These are phyloP conservation scores for Enoplosus armatus DNA, from an alignment of 2,797 vertebrate genomes.

Conservation along the genomic window DNA sequence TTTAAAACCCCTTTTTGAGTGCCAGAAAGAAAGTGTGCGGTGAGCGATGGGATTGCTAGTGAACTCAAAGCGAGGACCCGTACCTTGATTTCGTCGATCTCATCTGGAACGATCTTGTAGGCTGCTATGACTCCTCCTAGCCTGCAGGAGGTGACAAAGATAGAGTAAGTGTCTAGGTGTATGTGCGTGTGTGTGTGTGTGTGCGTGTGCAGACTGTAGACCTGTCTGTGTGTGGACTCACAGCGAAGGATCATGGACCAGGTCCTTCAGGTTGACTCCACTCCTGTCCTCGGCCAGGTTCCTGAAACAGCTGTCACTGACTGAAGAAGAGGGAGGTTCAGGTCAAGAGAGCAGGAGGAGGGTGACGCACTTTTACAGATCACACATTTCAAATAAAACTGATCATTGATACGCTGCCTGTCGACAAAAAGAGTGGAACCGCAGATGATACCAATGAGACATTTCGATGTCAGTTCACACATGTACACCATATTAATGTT, in stretches of 20 bases:
- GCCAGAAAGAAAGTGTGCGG: background rate
- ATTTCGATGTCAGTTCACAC: background rate
- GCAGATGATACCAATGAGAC: background rate
- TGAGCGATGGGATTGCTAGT: background rate
- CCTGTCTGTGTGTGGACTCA: conserved; percentile 85
- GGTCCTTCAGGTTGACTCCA: conserved; percentile 97
- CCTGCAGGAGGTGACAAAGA: conserved; percentile 84
- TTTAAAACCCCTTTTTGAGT: background rate
- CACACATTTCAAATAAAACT: background rate
- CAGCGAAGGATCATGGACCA: conserved; percentile 97
- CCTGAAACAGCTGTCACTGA: conserved; percentile 98
- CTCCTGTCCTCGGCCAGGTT: conserved; percentile 98
- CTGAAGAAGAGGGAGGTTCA: conserved; percentile 77
- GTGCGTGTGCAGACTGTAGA: no score
- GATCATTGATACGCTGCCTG: background rate
- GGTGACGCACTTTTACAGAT: background rate
- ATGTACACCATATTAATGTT: background rate
- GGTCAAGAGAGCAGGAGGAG: background rate
- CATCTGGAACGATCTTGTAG: conserved; percentile 99
- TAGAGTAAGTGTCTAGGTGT: background rate
- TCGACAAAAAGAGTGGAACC: background rate
- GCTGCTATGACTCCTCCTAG: conserved; percentile 96
- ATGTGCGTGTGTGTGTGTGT: background rate
- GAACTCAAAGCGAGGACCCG: background rate
- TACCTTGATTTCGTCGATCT: conserved; percentile 99